phyloP scores from a whole-genome alignment of 2,797 vertebrate species.

The Onychomys leucogaster region DNA sequence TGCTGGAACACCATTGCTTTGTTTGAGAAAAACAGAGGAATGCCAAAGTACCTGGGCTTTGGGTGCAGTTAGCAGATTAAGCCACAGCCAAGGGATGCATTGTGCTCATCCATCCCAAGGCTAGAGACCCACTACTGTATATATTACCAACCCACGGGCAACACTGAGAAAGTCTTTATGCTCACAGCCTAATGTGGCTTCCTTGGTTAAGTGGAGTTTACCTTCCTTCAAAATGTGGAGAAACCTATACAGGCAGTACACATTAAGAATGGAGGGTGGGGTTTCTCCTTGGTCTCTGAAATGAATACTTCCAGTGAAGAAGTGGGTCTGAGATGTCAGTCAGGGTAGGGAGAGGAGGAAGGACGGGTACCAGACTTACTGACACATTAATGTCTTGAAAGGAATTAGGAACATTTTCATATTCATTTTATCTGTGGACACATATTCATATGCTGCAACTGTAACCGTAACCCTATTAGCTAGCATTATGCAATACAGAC shows the following conservation, averaged over 20 bases:
- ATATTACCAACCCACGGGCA: not conserved
- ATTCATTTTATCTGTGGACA: not conserved
- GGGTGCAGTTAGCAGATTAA: not conserved
- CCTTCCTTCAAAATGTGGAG: slow-evolving; percentile 54
- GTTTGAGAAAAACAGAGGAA: slow-evolving; percentile 23
- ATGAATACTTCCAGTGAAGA: slow-evolving; percentile 1
- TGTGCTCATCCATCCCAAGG: slow-evolving; percentile 21
- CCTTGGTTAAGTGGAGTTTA: slow-evolving; percentile 57
- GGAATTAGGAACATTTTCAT: not conserved
- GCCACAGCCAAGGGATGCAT: not conserved
- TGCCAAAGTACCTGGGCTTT: not conserved
- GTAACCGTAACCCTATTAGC: not conserved
- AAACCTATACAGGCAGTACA: slow-evolving; percentile 10
- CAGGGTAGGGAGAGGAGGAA: not conserved
- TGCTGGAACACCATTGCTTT: slow-evolving; percentile 14
- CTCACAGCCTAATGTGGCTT: not conserved
- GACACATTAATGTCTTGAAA: not conserved
- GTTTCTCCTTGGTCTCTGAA: not conserved
- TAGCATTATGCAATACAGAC: not conserved
- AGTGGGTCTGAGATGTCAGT: not conserved
- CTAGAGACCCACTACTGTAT: not conserved
- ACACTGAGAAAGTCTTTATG: not conserved
- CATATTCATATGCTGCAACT: not conserved
- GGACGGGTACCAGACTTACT: not conserved
- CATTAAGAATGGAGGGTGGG: slow-evolving; percentile 37